These are phyloP conservation scores for Zaprionus inermis DNA, from an alignment of 1,140 invertebrate species.

Conservation along the genomic window DNA sequence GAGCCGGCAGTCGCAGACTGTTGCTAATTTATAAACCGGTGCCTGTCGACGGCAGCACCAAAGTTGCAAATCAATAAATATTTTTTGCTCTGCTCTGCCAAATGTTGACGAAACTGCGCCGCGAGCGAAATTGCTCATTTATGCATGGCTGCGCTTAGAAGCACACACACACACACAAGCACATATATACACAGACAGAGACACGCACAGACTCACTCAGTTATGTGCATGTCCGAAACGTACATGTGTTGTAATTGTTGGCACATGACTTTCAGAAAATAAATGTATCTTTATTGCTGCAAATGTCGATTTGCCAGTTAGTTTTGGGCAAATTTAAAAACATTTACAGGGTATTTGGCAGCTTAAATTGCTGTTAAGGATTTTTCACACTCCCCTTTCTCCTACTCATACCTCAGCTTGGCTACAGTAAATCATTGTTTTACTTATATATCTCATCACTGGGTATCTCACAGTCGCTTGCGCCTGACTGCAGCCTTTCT, in stretches of 20 bases:
- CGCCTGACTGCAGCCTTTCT: neutral
- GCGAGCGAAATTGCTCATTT: conserved; percentile 75
- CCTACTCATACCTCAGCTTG: no score
- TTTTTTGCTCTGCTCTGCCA: conserved; percentile 55
- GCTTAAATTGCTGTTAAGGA: neutral
- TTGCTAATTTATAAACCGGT: conserved; percentile 76
- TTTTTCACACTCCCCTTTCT: no score
- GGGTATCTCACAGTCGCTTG: conserved; percentile 1
- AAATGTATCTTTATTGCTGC: conserved; percentile 21
- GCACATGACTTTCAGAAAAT: conserved; percentile 63
- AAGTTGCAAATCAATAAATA: conserved; percentile 79
- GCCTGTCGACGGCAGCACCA: conserved; percentile 51
- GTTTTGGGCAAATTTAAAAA: neutral
- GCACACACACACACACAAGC: conserved; percentile 35
- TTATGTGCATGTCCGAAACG: conserved; percentile 39
- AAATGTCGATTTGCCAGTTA: neutral
- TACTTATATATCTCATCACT: no score
- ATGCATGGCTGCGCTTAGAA: conserved; percentile 74
- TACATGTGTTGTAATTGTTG: conserved; percentile 67
- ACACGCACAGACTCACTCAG: conserved; percentile 12
- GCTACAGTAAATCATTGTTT: no score
- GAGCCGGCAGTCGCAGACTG: conserved; percentile 39
- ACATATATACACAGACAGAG: conserved; percentile 9
- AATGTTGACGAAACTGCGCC: conserved; percentile 77
- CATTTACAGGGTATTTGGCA: neutral